These are phyloP conservation scores for Drosophila repletoides DNA, from an alignment of 1,140 invertebrate species.

Conservation along the genomic window DNA sequence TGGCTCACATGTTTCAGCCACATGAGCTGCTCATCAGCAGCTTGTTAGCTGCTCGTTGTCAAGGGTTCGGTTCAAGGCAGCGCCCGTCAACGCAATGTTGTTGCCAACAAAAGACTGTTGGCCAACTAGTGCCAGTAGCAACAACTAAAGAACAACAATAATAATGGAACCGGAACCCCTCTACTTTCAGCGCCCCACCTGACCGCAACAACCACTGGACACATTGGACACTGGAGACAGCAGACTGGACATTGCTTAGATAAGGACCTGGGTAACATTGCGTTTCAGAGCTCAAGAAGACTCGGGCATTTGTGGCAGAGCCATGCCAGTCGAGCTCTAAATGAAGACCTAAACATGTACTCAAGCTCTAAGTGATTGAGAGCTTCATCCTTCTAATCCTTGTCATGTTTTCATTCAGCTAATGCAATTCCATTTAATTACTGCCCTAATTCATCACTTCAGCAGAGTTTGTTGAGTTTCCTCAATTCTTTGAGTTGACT, in stretches of 20 bases:
- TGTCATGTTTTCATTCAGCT: slow-evolving; percentile 9
- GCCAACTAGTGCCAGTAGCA: slow-evolving; percentile 12
- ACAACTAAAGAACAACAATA: slow-evolving; percentile 21
- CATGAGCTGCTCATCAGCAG: slow-evolving; percentile 37
- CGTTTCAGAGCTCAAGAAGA: not conserved
- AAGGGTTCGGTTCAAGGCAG: slow-evolving; percentile 23
- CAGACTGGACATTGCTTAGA: slow-evolving; percentile 16
- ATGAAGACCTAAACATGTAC: slow-evolving; percentile 8
- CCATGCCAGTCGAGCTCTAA: slow-evolving; percentile 1
- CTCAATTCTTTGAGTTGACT: slow-evolving; percentile 3
- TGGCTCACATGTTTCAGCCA: slow-evolving; percentile 5
- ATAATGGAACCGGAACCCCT: not conserved
- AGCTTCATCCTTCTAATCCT: not conserved
- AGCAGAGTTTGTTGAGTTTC: slow-evolving; percentile 6
- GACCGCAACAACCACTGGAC: slow-evolving; percentile 2
- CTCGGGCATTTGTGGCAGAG: slow-evolving; percentile 11
- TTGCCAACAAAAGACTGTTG: slow-evolving; percentile 36
- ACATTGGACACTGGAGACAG: slow-evolving; percentile 9
- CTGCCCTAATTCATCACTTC: slow-evolving; percentile 8
- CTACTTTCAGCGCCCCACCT: not conserved
- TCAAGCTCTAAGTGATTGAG: slow-evolving; percentile 15
- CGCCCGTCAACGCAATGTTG: slow-evolving; percentile 37
- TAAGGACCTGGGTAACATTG: slow-evolving; percentile 19
- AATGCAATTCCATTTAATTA: slow-evolving; percentile 20
- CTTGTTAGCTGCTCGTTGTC: slow-evolving; percentile 38